These are phyloP conservation scores for Trypoxylus dichotomus DNA, from an alignment of 1,140 invertebrate genomes.

Conservation along the genomic window DNA sequence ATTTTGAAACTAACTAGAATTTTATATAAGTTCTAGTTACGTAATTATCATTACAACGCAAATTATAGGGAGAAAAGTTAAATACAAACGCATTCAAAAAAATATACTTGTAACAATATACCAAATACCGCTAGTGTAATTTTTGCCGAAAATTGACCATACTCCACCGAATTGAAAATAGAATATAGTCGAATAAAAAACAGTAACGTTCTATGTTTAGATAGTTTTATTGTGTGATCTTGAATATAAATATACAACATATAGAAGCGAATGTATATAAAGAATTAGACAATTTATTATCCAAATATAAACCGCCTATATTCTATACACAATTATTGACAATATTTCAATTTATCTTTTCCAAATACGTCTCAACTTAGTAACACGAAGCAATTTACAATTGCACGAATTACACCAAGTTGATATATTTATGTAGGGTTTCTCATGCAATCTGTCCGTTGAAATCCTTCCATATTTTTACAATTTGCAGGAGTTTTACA, in stretches of 20 bases:
- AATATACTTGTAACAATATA: too few species aligned
- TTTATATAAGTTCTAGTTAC: too few species aligned
- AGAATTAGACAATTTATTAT: background rate
- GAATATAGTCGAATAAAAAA: background rate
- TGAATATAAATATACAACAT: constrained; percentile 26
- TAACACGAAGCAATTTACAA: constrained; percentile 15
- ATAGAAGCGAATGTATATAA: constrained; percentile 18
- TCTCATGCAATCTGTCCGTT: too few species aligned
- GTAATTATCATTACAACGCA: too few species aligned
- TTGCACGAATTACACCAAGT: constrained; percentile 7
- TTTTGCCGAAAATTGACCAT: too few species aligned
- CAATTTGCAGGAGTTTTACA: too few species aligned
- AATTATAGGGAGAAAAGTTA: too few species aligned
- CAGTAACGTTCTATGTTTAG: background rate
- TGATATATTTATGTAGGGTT: background rate
- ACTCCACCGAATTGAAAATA: too few species aligned
- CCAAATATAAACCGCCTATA: background rate
- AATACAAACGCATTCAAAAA: too few species aligned
- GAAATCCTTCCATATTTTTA: too few species aligned
- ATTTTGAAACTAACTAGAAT: too few species aligned
- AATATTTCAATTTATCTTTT: background rate
- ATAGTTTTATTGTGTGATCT: constrained; percentile 19
- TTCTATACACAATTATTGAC: constrained; percentile 6
- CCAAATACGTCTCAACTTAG: background rate
- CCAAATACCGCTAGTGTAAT: too few species aligned